Percentiles rank a stretch among this genome's conserved stretches.
Conservation (phyloP, 1,140 invertebrate species). For the Coptotermes formosanus region DNA sequence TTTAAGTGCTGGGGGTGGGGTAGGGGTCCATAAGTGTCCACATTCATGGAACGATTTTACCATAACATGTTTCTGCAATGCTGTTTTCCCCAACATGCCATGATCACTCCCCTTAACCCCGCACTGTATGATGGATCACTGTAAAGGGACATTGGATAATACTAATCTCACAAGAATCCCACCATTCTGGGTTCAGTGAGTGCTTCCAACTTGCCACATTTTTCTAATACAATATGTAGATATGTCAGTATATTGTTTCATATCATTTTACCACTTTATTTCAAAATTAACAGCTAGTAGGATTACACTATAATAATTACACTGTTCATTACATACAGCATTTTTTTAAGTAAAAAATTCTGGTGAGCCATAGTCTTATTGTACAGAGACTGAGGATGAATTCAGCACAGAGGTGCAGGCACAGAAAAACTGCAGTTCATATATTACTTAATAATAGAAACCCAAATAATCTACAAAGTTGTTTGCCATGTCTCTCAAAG, state of each 20-base stretch:
- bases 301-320: not conserved
- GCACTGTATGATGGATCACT: too few species aligned
- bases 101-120: too few species aligned
- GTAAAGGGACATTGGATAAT: too few species aligned
- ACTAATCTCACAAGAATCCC: too few species aligned
- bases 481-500: too few species aligned
- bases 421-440: not conserved
- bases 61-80: too few species aligned
- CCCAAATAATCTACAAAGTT: not conserved
- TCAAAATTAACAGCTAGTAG: not conserved
- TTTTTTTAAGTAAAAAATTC: not conserved
- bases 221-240: not conserved
- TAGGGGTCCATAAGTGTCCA: too few species aligned
- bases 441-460: not conserved
- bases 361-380: not conserved
- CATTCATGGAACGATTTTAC: too few species aligned
- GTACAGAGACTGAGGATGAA: not conserved
- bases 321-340: not conserved
- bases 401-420: not conserved
- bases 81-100: too few species aligned
- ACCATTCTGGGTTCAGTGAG: too few species aligned
- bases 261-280: too few species aligned
- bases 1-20: too few species aligned
- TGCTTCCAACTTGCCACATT: not conserved
- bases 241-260: not conserved